Evolutionary conservation across 1,140 invertebrate genomes (phyloP).

Genomic region (Eumaeus atala): DNA sequence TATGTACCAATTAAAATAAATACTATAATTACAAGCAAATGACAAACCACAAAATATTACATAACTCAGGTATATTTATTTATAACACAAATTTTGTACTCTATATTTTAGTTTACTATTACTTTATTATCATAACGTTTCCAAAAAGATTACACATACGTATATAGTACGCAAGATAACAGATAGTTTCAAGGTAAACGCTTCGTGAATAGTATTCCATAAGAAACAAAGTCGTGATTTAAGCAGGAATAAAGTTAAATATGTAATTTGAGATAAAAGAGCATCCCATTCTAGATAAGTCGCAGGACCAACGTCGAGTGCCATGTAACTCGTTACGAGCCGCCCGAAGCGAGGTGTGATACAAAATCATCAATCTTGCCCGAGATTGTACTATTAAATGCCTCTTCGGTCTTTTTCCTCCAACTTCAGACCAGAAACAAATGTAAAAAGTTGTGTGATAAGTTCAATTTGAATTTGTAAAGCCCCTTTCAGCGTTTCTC

Average conservation of each 20-base stretch:
- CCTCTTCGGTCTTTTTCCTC: slow-evolving; percentile 68
- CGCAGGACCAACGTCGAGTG: slow-evolving; percentile 66
- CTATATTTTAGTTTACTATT: too few relatives aligned
- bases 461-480: slow-evolving; percentile 75
- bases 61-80: too few relatives aligned
- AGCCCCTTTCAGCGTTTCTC: slow-evolving; percentile 73
- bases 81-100: too few relatives aligned
- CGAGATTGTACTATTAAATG: slow-evolving; percentile 74
- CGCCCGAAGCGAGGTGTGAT: slow-evolving; percentile 72
- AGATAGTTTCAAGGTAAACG: too few relatives aligned
- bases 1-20: too few relatives aligned
- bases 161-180: too few relatives aligned
- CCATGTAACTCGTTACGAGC: slow-evolving; percentile 69
- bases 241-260: slow-evolving; percentile 53
- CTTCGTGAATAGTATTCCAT: slow-evolving; percentile 1
- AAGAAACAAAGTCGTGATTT: slow-evolving; percentile 40
- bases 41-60: too few relatives aligned
- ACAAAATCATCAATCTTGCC: slow-evolving; percentile 74
- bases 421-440: slow-evolving; percentile 72
- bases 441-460: slow-evolving; percentile 75
- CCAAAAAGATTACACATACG: too few relatives aligned
- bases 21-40: too few relatives aligned
- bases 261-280: slow-evolving; percentile 73
- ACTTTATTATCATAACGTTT: too few relatives aligned
- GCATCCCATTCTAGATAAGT: slow-evolving; percentile 70